Evolutionary conservation across 1,140 invertebrate species (phyloP).

Genomic region (Catajapyx aquilonaris): DNA sequence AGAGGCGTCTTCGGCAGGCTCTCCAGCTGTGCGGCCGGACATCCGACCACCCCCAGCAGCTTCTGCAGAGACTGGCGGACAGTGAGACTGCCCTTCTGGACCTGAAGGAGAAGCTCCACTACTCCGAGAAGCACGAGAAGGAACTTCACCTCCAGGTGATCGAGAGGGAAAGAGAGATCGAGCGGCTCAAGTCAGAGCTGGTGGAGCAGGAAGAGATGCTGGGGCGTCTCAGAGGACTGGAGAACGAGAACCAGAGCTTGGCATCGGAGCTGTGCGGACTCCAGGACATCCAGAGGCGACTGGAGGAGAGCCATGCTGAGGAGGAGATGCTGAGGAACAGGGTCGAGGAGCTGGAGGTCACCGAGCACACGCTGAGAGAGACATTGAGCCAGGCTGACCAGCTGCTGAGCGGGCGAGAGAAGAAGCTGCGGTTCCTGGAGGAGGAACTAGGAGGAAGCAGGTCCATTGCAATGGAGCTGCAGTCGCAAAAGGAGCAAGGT

Average conservation of each 20-base stretch:
- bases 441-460: slow-evolving; percentile 6
- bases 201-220: slow-evolving; percentile 19
- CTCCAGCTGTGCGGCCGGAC: slow-evolving; percentile 10
- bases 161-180: slow-evolving; percentile 13
- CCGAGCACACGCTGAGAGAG: slow-evolving; percentile 12
- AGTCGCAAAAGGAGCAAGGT: slow-evolving; percentile 1
- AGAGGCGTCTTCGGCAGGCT: slow-evolving; percentile 12
- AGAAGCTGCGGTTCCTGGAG: slow-evolving; percentile 8
- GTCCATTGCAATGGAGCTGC: slow-evolving; percentile 4
- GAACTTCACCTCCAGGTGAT: slow-evolving; percentile 13
- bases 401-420: slow-evolving; percentile 10
- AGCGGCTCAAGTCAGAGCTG: slow-evolving; percentile 15
- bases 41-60: slow-evolving; percentile 10
- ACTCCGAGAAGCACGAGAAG: slow-evolving; percentile 13
- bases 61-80: slow-evolving; percentile 14
- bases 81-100: slow-evolving; percentile 13
- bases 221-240: slow-evolving; percentile 14
- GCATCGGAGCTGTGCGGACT: slow-evolving; percentile 13
- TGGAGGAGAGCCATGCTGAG: slow-evolving; percentile 14
- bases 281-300: slow-evolving; percentile 11
- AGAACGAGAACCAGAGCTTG: slow-evolving; percentile 16
- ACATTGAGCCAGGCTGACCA: slow-evolving; percentile 11
- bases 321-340: slow-evolving; percentile 15
- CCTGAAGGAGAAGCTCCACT: slow-evolving; percentile 12
- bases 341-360: slow-evolving; percentile 18